Base-by-base conservation (phyloP, 2,797 vertebrate species). In the Ctenopoma multispine region DNA sequence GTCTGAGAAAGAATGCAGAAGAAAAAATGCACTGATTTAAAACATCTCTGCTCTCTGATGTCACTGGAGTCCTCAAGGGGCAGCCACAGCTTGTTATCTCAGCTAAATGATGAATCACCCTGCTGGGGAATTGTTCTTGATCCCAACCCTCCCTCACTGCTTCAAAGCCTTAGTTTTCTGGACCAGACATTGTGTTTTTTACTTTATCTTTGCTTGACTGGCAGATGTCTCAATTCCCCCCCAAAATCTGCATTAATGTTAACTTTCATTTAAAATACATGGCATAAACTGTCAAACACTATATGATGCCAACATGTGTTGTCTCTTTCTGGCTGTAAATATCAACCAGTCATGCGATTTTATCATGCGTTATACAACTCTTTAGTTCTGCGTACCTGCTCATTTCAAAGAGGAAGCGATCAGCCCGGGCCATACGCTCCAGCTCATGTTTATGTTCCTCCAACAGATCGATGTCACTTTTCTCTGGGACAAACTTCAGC, bases 361-460 rank as follows among this genome's bases (percentile, higher is more conserved):
- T 4, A 24, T 0, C 15, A 40, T 27, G 44, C n/a, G 17, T 5
- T n/a, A 10, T 1, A 56, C n/a, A 34, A 27, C 7, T 2, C 44
- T 5, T 49, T 1, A 18, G 24, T 15, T 1, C 3, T 31, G 51
- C 0, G 24, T 87, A 98, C 97, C 97, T 96, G 97, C 97, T 99
- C 97, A 99, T 99, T 73, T 99, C 97, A 40, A 94, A 99, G 63
- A 99, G 96, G 92, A 99, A 99, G 86, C 97, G 97, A 86, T 99
- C 97, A 0, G 97, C 97, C 0, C 97, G 94, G 23, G 97, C 97
- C 97, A 99, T 99, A 48, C 97, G 94, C 62, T 99, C 97, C 1
- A 97, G 94, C 91, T 99, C 97, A 0, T 99, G 97, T 71, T 96
- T 98, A 91, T 99, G 97, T 71, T 99, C 97, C 89, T 98, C 97